Evolutionary conservation across 2,888 invertebrate species (phyloP), one percentile per base, ranked within the genome.

Genomic region (Formica aserva): DNA sequence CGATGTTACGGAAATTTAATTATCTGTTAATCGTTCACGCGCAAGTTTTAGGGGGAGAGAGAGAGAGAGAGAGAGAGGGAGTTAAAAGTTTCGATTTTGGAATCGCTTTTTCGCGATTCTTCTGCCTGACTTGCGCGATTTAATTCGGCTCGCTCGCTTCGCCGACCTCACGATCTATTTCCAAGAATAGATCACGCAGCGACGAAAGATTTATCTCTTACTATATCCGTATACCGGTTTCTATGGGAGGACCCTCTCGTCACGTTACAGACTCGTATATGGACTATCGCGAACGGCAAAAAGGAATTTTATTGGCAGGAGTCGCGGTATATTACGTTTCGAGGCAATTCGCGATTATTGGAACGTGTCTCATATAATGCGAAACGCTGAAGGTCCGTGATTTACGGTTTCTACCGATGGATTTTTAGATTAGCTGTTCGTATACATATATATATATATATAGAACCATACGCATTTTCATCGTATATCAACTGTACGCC

Each of bases 321-420:
- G 77, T 71, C 72, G 66, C 81, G 81, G 84, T 74, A 74, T 74
- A 78, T 77, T 84, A 81, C 81, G 81, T 84, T 84, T 67, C 81
- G 72, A 57, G 29, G 72, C 84, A 81, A 84, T 84, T 74, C 81
- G 81, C 81, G 84, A 81, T 84, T 84, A 84, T 71, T 77, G 72
- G 84, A 74, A 81, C 72, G 84, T 63, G 72, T 80, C 84, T 81
- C 84, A 74, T 84, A 84, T 81, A 84, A 81, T 81, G 82, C 81
- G 84, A 83, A 78, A 78, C 72, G 80, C 48, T 35, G 71, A 52
- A 32, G 41, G 57, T 15, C 41, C 18, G 48, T 81, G 80, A 81
- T 81, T 81, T 81, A 81, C 72, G 72, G 52, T 48, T 48, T n/a
- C 62, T 41, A 41, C 26, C 48, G 80, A 72, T 48, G 48, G 48